Evolutionary conservation across 2,888 invertebrate species (phyloP).

Genomic region (Chrysolina oricalcia): DNA sequence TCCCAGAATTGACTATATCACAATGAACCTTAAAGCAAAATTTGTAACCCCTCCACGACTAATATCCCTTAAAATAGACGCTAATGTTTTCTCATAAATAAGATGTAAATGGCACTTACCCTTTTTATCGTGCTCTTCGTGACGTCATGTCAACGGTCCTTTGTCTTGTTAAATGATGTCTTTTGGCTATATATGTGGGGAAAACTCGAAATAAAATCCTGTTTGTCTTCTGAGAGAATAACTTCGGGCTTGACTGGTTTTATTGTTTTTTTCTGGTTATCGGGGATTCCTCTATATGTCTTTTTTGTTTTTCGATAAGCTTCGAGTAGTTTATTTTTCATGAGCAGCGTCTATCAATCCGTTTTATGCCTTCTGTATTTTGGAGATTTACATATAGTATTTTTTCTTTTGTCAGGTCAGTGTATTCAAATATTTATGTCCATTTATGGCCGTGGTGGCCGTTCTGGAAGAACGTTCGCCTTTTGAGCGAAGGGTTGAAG

Average conservation of each 20-base stretch:
- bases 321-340: slow-evolving; percentile 7
- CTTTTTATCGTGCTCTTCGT: slow-evolving; percentile 52
- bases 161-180: slow-evolving; percentile 55
- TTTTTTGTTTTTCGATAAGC: slow-evolving; percentile 13
- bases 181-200: slow-evolving; percentile 41
- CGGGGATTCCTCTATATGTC: slow-evolving; percentile 10
- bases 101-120: slow-evolving; percentile 54
- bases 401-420: neutral
- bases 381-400: neutral
- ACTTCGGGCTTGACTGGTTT: slow-evolving; percentile 32
- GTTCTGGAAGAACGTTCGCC: no score
- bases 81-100: slow-evolving; percentile 53
- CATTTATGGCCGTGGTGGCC: no score
- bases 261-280: slow-evolving; percentile 21
- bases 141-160: slow-evolving; percentile 53
- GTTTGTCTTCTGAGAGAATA: slow-evolving; percentile 38
- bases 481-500: no score
- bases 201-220: slow-evolving; percentile 37
- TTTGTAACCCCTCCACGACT: neutral
- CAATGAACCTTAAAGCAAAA: neutral
- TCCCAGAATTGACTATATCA: neutral
- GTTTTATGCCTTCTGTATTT: neutral
- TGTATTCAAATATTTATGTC: neutral
- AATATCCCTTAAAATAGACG: slow-evolving; percentile 45
- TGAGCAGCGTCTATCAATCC: slow-evolving; percentile 1